phyloP scores from a whole-genome alignment of 2,797 vertebrate genomes.

The Capromys pilorides region DNA sequence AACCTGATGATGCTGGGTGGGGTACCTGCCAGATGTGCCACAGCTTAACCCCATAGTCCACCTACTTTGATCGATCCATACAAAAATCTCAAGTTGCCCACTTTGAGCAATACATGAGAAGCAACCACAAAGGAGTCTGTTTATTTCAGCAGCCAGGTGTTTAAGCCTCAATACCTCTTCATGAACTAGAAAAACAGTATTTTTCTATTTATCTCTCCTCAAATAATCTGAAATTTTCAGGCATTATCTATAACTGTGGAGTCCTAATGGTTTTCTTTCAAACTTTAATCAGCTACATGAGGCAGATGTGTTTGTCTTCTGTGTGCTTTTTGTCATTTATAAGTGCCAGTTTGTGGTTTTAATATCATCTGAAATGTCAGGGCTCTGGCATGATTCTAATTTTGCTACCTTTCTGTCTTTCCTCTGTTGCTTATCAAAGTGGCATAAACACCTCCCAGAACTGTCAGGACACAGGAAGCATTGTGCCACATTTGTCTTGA shows the following conservation, averaged over 20 bases:
- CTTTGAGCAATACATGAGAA: neutral
- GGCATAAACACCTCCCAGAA: neutral
- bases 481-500: neutral
- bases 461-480: neutral
- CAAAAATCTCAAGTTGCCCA: neutral
- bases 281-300: constrained; percentile 67
- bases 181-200: constrained; percentile 44
- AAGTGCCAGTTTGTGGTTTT: constrained; percentile 71
- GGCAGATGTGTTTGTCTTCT: constrained; percentile 72
- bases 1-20: neutral
- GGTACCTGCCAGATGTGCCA: too few relatives aligned
- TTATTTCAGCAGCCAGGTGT: constrained; percentile 52
- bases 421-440: constrained; percentile 52
- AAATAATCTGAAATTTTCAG: constrained; percentile 65
- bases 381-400: constrained; percentile 62
- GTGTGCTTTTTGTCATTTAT: constrained; percentile 57
- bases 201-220: constrained; percentile 60
- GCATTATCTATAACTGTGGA: constrained; percentile 64
- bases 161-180: neutral
- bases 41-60: neutral
- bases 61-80: neutral
- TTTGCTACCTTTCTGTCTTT: constrained; percentile 55
- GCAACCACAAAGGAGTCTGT: neutral
- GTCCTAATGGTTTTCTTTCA: constrained; percentile 63
- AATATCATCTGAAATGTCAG: constrained; percentile 76